A percentile compares a stretch with the other conserved stretches of the same genome.
Conservation (phyloP, 2,888 invertebrate species). For the Gymnocheta viridis region DNA sequence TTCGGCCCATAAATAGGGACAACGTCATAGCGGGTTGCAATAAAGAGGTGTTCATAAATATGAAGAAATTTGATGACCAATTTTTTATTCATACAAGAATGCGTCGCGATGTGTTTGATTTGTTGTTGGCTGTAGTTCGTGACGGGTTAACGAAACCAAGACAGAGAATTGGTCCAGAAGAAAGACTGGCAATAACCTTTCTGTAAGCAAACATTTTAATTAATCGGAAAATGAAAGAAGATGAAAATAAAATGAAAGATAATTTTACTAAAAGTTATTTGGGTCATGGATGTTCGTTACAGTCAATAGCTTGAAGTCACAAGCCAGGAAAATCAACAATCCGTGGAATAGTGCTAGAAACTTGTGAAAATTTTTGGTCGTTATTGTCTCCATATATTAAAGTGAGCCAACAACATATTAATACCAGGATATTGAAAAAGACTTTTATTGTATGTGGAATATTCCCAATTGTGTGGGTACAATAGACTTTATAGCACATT, state of each 20-base stretch:
- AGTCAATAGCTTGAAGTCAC: conserved; percentile 13
- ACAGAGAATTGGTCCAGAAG: conserved; percentile 8
- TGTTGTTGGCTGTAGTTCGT: background rate
- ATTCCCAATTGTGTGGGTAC: background rate
- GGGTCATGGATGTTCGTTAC: background rate
- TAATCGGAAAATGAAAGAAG: too few species aligned
- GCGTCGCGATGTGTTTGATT: conserved; percentile 1
- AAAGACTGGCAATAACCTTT: background rate
- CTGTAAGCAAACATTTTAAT: background rate
- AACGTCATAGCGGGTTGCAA: background rate
- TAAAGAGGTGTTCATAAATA: conserved; percentile 5
- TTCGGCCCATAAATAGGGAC: background rate
- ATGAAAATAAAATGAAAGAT: background rate
- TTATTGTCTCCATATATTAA: conserved; percentile 6
- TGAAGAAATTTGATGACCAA: background rate
- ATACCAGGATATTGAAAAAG: background rate
- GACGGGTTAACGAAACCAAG: background rate
- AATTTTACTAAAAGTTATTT: background rate
- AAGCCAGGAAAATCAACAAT: conserved; percentile 1
- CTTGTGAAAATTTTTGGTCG: background rate
- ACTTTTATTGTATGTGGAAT: background rate
- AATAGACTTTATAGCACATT: background rate
- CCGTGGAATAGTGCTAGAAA: background rate
- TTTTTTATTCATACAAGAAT: conserved; percentile 3
- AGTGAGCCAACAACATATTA: background rate